Evolutionary conservation across 2,888 invertebrate species (phyloP).

Genomic region (Luperina testacea): DNA sequence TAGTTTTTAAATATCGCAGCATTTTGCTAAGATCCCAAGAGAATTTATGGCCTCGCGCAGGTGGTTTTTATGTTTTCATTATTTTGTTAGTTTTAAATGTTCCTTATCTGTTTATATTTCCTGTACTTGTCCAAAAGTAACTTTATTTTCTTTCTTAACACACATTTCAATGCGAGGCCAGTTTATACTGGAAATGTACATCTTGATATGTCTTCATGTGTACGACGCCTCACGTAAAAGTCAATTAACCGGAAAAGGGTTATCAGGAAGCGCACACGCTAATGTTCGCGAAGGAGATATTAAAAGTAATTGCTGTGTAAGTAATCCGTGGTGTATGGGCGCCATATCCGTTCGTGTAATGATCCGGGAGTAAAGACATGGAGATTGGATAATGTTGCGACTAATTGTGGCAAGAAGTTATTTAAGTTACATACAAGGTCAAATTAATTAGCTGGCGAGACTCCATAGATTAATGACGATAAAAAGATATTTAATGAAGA

Average conservation of each 20-base stretch:
- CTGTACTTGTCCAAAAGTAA: neutral
- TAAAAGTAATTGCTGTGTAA: slow-evolving; percentile 55
- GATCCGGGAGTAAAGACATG: neutral
- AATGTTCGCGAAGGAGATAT: slow-evolving; percentile 49
- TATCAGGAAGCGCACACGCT: slow-evolving; percentile 44
- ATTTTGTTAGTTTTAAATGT: neutral
- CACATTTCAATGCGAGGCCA: neutral
- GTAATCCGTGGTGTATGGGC: slow-evolving; percentile 45
- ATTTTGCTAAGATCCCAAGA: no score
- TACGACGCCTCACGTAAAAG: slow-evolving; percentile 40
- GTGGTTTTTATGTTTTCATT: neutral
- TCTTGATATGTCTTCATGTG: neutral
- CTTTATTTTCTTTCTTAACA: neutral
- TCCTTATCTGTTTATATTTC: neutral
- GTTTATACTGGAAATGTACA: neutral
- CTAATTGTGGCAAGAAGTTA: neutral
- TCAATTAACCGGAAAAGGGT: slow-evolving; percentile 51
- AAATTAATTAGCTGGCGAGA: neutral
- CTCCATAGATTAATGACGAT: neutral
- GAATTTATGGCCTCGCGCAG: no score
- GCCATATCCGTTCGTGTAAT: slow-evolving; percentile 34
- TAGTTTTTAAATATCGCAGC: neutral
- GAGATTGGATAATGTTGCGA: neutral
- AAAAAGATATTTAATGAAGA: neutral
- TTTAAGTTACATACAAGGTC: neutral